Percentiles rank a stretch among this genome's conserved stretches.
phyloP scores from a whole-genome alignment of 2,797 vertebrate species.

The Melopsittacus undulatus region DNA sequence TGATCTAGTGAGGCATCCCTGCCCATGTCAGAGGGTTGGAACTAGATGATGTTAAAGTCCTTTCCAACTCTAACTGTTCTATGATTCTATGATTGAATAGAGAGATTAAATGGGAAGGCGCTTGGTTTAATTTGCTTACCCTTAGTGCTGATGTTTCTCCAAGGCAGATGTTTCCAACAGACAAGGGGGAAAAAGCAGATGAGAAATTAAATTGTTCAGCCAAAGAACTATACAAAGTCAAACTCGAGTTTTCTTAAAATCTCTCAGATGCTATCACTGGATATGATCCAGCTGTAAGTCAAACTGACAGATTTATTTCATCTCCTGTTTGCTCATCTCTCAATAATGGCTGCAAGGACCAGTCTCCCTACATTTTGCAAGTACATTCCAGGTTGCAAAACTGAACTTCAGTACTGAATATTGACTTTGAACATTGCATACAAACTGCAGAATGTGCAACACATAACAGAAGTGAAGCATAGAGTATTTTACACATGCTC shows the following conservation, averaged over 20 bases:
- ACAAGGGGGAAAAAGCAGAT: neutral
- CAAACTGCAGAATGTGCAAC: neutral
- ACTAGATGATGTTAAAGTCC: no score
- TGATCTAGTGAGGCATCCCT: neutral
- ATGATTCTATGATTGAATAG: neutral
- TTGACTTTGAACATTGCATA: neutral
- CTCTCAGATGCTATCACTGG: neutral
- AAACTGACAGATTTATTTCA: accelerated
- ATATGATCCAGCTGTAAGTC: neutral
- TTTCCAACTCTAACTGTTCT: neutral
- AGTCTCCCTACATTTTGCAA: neutral
- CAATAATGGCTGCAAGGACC: neutral
- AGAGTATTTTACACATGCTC: constrained; percentile 1
- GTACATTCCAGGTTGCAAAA: neutral
- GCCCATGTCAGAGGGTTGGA: no score
- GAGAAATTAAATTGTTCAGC: neutral
- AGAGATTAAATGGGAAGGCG: neutral
- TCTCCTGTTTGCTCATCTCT: neutral
- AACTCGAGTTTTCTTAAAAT: neutral
- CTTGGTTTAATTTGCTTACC: neutral
- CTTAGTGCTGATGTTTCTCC: neutral
- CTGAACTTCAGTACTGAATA: neutral
- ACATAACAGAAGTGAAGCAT: neutral
- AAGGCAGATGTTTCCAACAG: neutral
- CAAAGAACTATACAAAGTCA: neutral